Evolutionary conservation across 1,140 invertebrate species (phyloP).

Genomic region (Pogonomyrmex barbatus): DNA sequence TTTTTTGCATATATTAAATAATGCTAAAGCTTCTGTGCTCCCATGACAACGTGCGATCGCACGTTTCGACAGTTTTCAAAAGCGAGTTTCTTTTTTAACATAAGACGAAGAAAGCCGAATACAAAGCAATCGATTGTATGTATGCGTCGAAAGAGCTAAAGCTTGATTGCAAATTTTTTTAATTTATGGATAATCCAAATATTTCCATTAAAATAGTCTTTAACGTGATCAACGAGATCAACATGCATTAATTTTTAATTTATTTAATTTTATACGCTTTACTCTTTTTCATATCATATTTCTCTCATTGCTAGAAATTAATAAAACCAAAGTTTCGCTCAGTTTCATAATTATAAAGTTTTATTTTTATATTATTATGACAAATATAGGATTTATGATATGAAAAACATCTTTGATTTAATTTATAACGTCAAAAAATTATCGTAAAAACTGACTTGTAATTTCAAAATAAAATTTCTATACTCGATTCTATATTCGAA

Average conservation of each 20-base stretch:
- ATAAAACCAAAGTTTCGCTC: neutral
- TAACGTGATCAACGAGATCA: too few species aligned
- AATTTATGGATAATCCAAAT: neutral
- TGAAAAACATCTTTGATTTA: neutral
- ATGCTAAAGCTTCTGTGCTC: neutral
- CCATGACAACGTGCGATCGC: neutral
- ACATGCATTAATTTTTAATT: neutral
- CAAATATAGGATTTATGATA: neutral
- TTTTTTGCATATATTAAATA: slow-evolving; percentile 10
- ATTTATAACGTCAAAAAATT: neutral
- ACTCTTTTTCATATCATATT: neutral
- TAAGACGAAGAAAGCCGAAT: neutral
- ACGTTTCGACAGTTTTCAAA: neutral
- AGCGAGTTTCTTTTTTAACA: neutral
- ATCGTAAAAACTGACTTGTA: neutral
- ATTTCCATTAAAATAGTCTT: neutral
- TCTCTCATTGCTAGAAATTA: neutral
- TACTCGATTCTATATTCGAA: neutral
- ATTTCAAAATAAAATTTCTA: neutral
- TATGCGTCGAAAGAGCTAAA: neutral
- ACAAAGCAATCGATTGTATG: neutral
- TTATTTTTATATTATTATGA: neutral
- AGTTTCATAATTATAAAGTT: neutral
- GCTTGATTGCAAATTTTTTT: neutral
- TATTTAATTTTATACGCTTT: neutral